Percentiles rank a stretch among this genome's conserved stretches.
Conservation (phyloP, 2,797 vertebrate genomes). For the Oryzias sinensis region DNA sequence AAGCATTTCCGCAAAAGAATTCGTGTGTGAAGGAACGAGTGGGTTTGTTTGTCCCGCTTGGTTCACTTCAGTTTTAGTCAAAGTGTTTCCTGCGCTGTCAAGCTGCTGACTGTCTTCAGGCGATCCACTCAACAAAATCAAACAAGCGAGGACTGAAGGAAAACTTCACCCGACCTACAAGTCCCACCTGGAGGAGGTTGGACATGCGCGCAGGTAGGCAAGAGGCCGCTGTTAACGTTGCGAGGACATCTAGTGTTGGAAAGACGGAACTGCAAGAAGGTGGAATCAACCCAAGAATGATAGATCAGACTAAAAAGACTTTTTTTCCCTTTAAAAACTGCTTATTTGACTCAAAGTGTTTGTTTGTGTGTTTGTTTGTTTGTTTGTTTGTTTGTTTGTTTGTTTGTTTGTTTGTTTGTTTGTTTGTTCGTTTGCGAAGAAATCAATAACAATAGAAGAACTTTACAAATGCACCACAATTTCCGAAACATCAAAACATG, state of each 20-base stretch:
- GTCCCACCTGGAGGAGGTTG: constrained; percentile 65
- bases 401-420: no score
- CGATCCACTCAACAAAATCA: constrained; percentile 9
- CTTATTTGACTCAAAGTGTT: no score
- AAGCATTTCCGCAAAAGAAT: constrained; percentile 68
- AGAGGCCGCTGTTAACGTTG: background rate
- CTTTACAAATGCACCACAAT: no score
- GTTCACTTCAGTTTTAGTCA: background rate
- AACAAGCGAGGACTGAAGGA: constrained; percentile 16
- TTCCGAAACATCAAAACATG: no score
- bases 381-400: no score
- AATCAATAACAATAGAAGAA: no score
- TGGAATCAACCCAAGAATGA: background rate
- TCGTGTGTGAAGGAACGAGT: constrained; percentile 26
- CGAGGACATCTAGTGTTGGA: constrained; percentile 61
- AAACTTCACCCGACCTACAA: constrained; percentile 22
- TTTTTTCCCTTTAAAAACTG: no score
- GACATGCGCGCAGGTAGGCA: constrained; percentile 58
- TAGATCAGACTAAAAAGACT: no score
- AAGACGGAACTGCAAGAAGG: background rate
- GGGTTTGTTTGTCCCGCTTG: constrained; percentile 3
- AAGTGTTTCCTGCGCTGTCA: background rate
- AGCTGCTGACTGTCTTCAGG: constrained; percentile 6
- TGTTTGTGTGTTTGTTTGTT: no score
- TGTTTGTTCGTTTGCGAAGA: no score